Base-by-base conservation (phyloP, 1,140 invertebrate genomes). In the Saccostrea cuccullata region DNA sequence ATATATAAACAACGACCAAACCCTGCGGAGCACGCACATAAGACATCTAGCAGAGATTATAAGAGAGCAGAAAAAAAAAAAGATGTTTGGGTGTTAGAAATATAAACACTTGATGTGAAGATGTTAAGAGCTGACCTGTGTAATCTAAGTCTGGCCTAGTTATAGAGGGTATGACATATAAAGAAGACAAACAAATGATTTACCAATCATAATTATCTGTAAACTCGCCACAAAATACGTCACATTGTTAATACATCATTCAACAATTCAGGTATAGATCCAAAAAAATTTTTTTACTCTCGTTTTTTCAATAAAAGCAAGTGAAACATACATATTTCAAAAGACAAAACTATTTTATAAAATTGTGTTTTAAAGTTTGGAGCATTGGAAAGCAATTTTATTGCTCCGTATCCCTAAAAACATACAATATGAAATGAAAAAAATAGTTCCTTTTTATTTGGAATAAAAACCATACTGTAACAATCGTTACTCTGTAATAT, bases 41-140 rank as follows among this genome's bases (percentile, higher is more conserved):
- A 55, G 82, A 84, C 82, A 84, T 55, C 82, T 84, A 84, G 82
- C 82, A 84, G 82, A 84, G 70, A 77, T 77, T 77, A 84, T 84
- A 84, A 55, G 55, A 84, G 17, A 84, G 55, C 82, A 84, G 82
- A 55, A 84, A 56, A 47, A 56, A 47, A 36, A 47, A 84, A 55
- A 84, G 82, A 84, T 84, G 70, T 84, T 84, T 84, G 82, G 82
- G 82, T 84, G 82, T 84, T 84, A 84, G 82, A 84, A 84, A 84
- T 55, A 56, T 84, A 84, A 84, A 84, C 40, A 84, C 82, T 55
- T 84, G 55, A 55, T 20, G 82, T 84, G 82, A 84, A 84, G 40
- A 55, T 47, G 82, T 84, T 84, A 84, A 84, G 40, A 84, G 82
- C 82, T 84, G 55, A 84, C 82, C 82, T 84, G 82, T 84, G 82